Evolutionary conservation across 1,140 invertebrate species (phyloP).

Genomic region (Heliconius hewitsoni): DNA sequence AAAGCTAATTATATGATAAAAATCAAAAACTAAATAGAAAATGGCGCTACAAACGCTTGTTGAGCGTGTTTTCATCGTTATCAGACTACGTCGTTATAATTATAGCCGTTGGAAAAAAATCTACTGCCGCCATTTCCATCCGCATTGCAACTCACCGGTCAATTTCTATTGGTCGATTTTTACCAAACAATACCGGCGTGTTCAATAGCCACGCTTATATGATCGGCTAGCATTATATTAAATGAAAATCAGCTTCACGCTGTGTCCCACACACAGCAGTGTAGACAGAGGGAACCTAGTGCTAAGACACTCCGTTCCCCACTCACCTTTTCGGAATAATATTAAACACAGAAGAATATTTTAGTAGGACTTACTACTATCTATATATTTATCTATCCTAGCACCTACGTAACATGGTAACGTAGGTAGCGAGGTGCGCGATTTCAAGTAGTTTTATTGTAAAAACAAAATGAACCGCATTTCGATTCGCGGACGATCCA

Average conservation of each 20-base stretch:
- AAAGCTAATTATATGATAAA: slow-evolving; percentile 19
- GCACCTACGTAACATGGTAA: background rate
- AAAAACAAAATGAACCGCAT: slow-evolving; percentile 2
- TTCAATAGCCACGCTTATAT: slow-evolving; percentile 11
- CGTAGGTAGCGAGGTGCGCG: background rate
- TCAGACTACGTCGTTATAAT: slow-evolving; percentile 75
- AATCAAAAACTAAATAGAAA: slow-evolving; percentile 25
- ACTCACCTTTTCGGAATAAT: background rate
- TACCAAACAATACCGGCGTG: slow-evolving; percentile 42
- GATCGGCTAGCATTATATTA: background rate
- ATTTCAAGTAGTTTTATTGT: background rate
- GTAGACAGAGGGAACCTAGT: too few species aligned
- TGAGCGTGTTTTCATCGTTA: slow-evolving; percentile 66
- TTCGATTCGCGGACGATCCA: background rate
- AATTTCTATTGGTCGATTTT: slow-evolving; percentile 46
- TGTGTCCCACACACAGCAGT: too few species aligned
- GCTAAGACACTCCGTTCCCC: too few species aligned
- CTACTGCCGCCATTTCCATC: slow-evolving; percentile 56
- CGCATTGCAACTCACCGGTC: slow-evolving; percentile 51
- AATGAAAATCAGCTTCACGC: too few species aligned
- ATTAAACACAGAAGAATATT: background rate
- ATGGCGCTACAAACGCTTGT: slow-evolving; percentile 41
- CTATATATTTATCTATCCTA: background rate
- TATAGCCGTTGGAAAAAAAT: slow-evolving; percentile 57
- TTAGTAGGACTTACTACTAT: background rate